Evolutionary conservation across 2,797 vertebrate species (phyloP), one percentile per base, ranked within the genome.

Genomic region (Pseudocheirus occidentalis): DNA sequence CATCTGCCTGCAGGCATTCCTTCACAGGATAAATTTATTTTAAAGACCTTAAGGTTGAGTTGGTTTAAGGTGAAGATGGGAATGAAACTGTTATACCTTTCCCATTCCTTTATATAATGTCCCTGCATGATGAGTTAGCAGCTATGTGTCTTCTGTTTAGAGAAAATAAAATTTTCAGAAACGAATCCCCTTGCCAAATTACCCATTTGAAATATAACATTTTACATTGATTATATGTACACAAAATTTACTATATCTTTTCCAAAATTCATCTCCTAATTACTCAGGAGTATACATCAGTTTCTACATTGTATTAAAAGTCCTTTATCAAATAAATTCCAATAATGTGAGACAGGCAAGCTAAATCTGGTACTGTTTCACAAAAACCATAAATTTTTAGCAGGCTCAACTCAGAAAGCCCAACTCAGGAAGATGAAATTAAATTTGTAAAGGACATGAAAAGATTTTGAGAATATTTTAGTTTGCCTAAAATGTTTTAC

Each of bases 181-280:
- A 95, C 6, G 14, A 40, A 97, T 16, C 4, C 95, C 81, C 90
- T 87, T 46, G 55, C 73, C 91, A 96, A 52, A 94, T 89, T 95
- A 96, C 95, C 97, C 97, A 93, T 92, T 97, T 0, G 0, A 73
- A 90, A 95, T 95, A 73, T 34, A 73, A 91, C 96, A 96, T 95
- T 93, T 92, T 96, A 92, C 94, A 95, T 91, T 95, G 81, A 94
- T 91, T 59, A 95, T 96, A 53, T 96, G 91, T 73, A 73, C 34
- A 73, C 62, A 73, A 73, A 73, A 73, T 40, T n/a, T n/a, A 66
- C 62, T 73, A 73, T 21, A 21, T 73, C 66, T 21, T 96, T 94
- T 95, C 96, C 66, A 62, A 93, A 90, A 90, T 97, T 92, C 55
- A 95, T 40, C 54, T 97, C 91, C 95, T 97, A 92, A 73, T 97